Conservation (phyloP, 64 coral and sea anemone genomes). For the Acropora tenuis region DNA sequence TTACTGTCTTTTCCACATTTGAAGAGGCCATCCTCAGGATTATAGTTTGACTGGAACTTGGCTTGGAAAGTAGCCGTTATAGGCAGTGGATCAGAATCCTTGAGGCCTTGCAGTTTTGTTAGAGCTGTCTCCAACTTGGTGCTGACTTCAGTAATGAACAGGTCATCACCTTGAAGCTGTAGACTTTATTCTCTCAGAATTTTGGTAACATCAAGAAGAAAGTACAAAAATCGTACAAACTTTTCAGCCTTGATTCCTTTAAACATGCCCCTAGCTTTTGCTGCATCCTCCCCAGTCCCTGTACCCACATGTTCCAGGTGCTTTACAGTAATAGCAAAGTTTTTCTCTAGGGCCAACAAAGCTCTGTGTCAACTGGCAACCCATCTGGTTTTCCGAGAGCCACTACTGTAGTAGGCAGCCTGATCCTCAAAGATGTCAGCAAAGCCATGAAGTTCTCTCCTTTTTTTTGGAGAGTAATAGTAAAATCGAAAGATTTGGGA, state of each 20-base stretch:
- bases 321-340: conserved; percentile 4
- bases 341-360: neutral
- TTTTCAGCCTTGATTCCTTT: neutral
- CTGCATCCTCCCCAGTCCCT: neutral
- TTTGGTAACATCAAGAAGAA: neutral
- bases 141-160: conserved; percentile 1
- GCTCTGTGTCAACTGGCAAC: neutral
- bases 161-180: conserved; percentile 4
- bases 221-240: too few relatives aligned
- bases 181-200: conserved; percentile 30
- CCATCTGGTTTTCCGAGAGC: neutral
- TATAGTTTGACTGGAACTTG: conserved; percentile 51
- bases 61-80: conserved; percentile 27
- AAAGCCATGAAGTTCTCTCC: too few relatives aligned
- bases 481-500: too few relatives aligned
- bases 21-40: conserved; percentile 36
- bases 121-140: conserved; percentile 7
- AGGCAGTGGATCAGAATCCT: neutral
- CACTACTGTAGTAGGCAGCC: too few relatives aligned
- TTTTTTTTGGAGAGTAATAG: too few relatives aligned
- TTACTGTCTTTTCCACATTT: conserved; percentile 35
- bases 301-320: conserved; percentile 4
- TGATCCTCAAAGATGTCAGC: too few relatives aligned
- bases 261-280: neutral
- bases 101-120: conserved; percentile 12